phyloP scores from a whole-genome alignment of 2,113 vertebrate genomes.

The Chiloscyllium plagiosum region DNA sequence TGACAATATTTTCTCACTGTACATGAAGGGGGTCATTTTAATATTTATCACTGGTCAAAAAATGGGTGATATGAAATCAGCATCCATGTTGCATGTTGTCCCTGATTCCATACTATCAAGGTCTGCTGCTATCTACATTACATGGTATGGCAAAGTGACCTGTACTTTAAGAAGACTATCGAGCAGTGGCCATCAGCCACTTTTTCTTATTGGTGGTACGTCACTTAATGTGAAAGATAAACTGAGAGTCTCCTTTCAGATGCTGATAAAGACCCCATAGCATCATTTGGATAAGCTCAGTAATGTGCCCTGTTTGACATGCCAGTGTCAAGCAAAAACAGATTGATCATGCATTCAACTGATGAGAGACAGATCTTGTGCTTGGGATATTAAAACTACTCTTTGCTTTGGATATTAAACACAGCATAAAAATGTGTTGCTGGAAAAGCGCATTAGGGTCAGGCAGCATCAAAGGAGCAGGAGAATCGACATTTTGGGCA shows the following conservation, averaged over 20 bases:
- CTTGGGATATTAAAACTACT: not conserved
- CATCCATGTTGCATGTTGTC: not conserved
- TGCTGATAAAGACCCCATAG: not conserved
- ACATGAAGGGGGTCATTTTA: not conserved
- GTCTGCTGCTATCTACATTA: not conserved
- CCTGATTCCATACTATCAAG: not conserved
- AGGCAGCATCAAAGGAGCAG: too few species aligned
- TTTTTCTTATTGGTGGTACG: not conserved
- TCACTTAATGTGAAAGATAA: not conserved
- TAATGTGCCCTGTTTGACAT: not conserved
- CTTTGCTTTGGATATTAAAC: not conserved
- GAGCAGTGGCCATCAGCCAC: not conserved
- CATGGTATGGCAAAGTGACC: not conserved
- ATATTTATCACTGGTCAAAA: not conserved
- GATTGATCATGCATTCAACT: not conserved
- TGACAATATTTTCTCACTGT: not conserved
- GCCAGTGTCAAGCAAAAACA: not conserved
- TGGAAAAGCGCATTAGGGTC: too few species aligned
- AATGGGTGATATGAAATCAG: not conserved
- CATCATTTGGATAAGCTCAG: not conserved
- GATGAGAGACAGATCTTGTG: not conserved
- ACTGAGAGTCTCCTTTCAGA: not conserved
- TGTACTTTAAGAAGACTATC: not conserved
- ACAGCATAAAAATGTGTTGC: not conserved
- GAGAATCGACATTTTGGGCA: too few species aligned